Percentiles rank a stretch among this genome's conserved stretches.
Evolutionary conservation across 2,113 vertebrate species (phyloP).

Genomic region (Casuarius casuarius): DNA sequence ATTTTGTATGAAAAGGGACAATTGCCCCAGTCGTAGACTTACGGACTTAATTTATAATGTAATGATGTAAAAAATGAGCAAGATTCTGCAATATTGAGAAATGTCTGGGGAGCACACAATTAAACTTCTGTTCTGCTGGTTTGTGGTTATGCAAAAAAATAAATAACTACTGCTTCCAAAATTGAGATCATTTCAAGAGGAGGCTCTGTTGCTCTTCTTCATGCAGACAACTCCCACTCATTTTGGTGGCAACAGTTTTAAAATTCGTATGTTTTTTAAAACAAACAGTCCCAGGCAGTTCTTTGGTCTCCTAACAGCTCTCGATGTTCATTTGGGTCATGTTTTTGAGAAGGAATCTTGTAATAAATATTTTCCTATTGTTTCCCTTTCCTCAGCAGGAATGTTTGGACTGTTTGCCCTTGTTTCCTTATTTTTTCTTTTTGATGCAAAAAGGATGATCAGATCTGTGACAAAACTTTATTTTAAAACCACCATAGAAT

Average conservation of each 20-base stretch:
- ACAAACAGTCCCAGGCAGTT: not conserved
- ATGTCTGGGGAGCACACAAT: not conserved
- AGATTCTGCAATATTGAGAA: not conserved
- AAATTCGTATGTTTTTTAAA: not conserved
- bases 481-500: not conserved
- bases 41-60: not conserved
- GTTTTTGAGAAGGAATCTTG: not conserved
- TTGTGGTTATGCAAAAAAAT: not conserved
- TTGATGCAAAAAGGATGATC: not conserved
- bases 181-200: not conserved
- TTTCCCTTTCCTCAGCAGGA: constrained; percentile 16
- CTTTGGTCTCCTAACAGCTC: not conserved
- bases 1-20: not conserved
- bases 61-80: fast-evolving
- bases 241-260: not conserved
- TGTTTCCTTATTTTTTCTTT: not conserved
- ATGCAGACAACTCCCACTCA: not conserved
- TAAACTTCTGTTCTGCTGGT: not conserved
- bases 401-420: not conserved
- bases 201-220: not conserved
- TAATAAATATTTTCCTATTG: not conserved
- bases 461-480: not conserved
- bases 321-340: not conserved
- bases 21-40: not conserved
- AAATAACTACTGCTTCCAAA: not conserved